These are phyloP conservation scores for Otis tarda DNA, from an alignment of 2,113 vertebrate genomes.

Conservation along the genomic window DNA sequence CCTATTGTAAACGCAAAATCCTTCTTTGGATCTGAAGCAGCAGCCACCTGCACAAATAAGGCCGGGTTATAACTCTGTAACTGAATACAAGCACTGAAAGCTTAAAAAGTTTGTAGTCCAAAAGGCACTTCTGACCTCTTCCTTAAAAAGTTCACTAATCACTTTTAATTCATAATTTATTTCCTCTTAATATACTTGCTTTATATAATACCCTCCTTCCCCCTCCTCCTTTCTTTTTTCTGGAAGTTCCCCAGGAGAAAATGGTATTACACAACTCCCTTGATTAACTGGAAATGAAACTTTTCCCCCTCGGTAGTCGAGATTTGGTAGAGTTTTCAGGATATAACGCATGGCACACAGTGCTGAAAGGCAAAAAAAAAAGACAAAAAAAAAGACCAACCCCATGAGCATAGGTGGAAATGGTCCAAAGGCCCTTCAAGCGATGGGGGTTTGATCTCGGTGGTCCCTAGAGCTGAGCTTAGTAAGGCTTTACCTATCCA, in stretches of 20 bases:
- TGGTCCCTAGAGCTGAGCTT: background rate
- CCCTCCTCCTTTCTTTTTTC: conserved; percentile 30
- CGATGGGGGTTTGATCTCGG: background rate
- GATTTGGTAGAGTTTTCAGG: conserved; percentile 38
- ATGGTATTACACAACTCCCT: conserved; percentile 59
- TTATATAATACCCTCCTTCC: conserved; percentile 9
- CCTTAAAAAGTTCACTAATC: conserved; percentile 77
- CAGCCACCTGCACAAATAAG: conserved; percentile 89
- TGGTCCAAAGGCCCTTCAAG: background rate
- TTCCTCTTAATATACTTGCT: conserved; percentile 71
- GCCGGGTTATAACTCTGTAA: conserved; percentile 74
- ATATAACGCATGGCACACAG: background rate
- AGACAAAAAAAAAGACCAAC: background rate
- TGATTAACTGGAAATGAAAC: conserved; percentile 67
- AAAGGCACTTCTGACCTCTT: conserved; percentile 73
- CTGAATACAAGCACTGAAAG: conserved; percentile 72
- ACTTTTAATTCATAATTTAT: conserved; percentile 76
- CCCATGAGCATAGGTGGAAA: background rate
- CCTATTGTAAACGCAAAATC: conserved; percentile 74
- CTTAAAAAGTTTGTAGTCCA: conserved; percentile 71
- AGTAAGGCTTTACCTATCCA: background rate
- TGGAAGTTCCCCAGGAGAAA: conserved; percentile 62
- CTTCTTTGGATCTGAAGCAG: conserved; percentile 68
- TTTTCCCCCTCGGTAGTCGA: conserved; percentile 39
- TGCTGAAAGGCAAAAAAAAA: background rate